Base-by-base conservation (phyloP, 1,140 invertebrate genomes). In the Danaus plexippus region DNA sequence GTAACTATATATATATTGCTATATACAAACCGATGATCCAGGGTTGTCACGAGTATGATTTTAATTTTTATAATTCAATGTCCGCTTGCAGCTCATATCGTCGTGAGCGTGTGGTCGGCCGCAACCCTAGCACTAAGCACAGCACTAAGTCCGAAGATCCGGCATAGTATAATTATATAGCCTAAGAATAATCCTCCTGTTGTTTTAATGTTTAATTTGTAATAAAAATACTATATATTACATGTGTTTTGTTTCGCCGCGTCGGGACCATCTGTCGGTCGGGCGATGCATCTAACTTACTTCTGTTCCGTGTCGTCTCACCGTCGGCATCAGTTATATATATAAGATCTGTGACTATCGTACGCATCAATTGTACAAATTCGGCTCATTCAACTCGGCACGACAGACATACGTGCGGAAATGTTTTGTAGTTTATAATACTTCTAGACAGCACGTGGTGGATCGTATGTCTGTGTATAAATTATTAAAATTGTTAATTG, bases 41-140 rank as follows among this genome's bases (percentile, higher is more conserved):
- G 22, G 22, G 22, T 32, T 32, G 22, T 3, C 22, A 32, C 22
- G 2, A 5, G 22, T 32, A 8, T 32, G 22, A 7, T 4, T 32
- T 32, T 32, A 32, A 32, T 32, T 0, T 32, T 32, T 8, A 32
- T 32, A 32, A 32, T 32, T 5, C 0, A 0, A 32, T 32, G 22
- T 32, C 1, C 22, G 22, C 22, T 32, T 32, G 22, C 80, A 85
- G 82, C 80, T 84, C 74, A 85, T 84, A 78, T 84, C 82, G 68
- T 85, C 82, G 82, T 85, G 82, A 85, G 82, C 80, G 66, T 75
- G 76, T 75, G 59, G 57, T 75, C 79, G 77, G 80, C 78, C 80
- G 73, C 75, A 77, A 65, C 22, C 22, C 22, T 32, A 32, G 63
- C 54, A 68, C 59, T 74, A 80, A 81, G 74, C 72, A 57, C 69